Conservation (phyloP, 2,113 vertebrate genomes). For the Cyprinodon brontotheroides region DNA sequence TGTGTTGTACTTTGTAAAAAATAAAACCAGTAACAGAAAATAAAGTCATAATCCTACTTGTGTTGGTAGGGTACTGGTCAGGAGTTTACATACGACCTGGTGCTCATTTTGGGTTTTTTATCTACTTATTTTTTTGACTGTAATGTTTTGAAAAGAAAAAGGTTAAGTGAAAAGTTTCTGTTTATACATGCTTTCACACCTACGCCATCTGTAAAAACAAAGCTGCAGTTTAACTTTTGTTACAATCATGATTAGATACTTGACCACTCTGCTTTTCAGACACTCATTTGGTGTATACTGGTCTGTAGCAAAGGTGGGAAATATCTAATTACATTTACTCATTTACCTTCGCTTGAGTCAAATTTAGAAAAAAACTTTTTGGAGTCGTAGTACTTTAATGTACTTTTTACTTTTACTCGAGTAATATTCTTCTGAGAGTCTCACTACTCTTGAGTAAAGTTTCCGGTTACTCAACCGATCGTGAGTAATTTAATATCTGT, state of each 20-base stretch:
- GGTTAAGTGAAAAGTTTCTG: too few relatives aligned
- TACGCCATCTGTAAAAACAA: neutral
- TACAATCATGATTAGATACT: neutral
- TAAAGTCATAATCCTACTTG: slow-evolving; percentile 5
- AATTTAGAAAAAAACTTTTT: too few relatives aligned
- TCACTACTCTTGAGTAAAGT: too few relatives aligned
- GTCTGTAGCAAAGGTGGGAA: too few relatives aligned
- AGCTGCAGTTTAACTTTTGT: neutral
- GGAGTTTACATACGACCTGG: neutral
- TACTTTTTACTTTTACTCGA: too few relatives aligned
- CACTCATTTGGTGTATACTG: neutral
- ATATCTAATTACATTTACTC: too few relatives aligned
- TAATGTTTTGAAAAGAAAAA: neutral
- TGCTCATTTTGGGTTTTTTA: neutral
- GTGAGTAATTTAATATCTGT: too few relatives aligned
- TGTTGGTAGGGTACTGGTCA: neutral
- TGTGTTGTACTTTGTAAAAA: slow-evolving; percentile 41
- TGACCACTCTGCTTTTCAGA: neutral
- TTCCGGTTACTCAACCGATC: too few relatives aligned
- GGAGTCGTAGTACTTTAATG: too few relatives aligned
- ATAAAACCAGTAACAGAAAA: slow-evolving; percentile 26
- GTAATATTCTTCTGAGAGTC: too few relatives aligned
- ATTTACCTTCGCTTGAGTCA: too few relatives aligned
- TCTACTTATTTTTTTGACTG: neutral
- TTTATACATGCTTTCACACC: neutral